These are phyloP conservation scores for Muscicapa striata DNA, from an alignment of 2,797 vertebrate genomes.

Conservation along the genomic window DNA sequence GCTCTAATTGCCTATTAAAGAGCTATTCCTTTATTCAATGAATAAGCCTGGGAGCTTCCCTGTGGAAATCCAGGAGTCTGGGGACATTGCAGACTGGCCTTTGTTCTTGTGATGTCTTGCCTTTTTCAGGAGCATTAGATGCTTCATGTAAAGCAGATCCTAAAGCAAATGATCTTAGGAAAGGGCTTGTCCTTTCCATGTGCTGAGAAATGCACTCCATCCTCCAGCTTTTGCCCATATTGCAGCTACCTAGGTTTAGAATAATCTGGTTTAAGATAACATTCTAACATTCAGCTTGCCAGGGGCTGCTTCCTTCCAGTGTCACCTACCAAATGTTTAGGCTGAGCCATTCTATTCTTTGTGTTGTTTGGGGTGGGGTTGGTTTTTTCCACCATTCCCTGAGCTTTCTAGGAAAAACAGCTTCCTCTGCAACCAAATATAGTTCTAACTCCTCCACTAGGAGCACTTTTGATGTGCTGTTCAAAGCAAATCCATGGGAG, in stretches of 20 bases:
- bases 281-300: not conserved
- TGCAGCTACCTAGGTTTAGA: not conserved
- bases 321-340: not conserved
- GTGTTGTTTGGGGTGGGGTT: not conserved
- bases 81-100: not conserved
- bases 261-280: not conserved
- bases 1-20: not conserved
- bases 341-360: not conserved
- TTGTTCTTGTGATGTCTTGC: not conserved
- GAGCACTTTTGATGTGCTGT: not conserved
- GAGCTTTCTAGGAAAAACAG: constrained; percentile 44
- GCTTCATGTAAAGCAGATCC: not conserved
- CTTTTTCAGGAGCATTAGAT: not conserved
- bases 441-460: not conserved
- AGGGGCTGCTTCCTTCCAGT: not conserved
- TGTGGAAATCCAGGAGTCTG: not conserved
- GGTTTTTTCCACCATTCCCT: not conserved
- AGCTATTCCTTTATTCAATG: not conserved
- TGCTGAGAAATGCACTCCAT: not conserved
- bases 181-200: not conserved
- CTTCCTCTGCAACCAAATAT: not conserved
- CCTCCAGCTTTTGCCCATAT: not conserved
- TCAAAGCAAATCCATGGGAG: not conserved
- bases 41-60: not conserved
- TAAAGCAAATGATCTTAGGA: not conserved